Conservation (phyloP, 2,888 invertebrate species). For the Cataglyphis rosenhaueri region DNA sequence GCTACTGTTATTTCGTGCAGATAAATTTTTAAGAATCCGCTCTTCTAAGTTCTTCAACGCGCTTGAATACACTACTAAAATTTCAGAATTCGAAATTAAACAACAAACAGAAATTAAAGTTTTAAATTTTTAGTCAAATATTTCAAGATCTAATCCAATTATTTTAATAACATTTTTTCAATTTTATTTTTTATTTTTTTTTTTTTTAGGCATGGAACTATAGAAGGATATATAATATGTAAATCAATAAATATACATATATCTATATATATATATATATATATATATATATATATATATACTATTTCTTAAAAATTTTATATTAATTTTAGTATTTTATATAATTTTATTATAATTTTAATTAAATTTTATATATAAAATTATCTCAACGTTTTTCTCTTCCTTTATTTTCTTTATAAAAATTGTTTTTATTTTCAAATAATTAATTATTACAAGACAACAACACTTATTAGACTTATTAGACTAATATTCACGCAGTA, state of each 20-base stretch:
- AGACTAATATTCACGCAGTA: neutral
- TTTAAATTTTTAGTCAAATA: neutral
- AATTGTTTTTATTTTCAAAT: neutral
- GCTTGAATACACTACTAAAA: neutral
- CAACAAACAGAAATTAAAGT: neutral
- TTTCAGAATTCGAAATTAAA: slow-evolving; percentile 10
- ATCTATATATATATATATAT: neutral
- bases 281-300: neutral
- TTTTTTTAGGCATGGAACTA: neutral
- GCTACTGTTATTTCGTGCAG: slow-evolving; percentile 8
- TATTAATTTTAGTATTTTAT: neutral
- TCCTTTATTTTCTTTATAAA: neutral
- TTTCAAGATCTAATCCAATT: neutral
- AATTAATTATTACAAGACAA: neutral
- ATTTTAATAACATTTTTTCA: neutral
- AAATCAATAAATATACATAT: neutral
- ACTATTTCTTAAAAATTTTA: neutral
- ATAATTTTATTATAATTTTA: neutral
- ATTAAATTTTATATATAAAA: neutral
- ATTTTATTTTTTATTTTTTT: neutral
- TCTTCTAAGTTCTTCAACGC: slow-evolving; percentile 1
- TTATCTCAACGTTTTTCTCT: neutral
- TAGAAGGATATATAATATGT: neutral
- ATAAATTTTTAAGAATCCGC: slow-evolving; percentile 10
- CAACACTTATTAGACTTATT: neutral